Conservation (phyloP, 1,140 invertebrate species). For the Brachionus koreanus region DNA sequence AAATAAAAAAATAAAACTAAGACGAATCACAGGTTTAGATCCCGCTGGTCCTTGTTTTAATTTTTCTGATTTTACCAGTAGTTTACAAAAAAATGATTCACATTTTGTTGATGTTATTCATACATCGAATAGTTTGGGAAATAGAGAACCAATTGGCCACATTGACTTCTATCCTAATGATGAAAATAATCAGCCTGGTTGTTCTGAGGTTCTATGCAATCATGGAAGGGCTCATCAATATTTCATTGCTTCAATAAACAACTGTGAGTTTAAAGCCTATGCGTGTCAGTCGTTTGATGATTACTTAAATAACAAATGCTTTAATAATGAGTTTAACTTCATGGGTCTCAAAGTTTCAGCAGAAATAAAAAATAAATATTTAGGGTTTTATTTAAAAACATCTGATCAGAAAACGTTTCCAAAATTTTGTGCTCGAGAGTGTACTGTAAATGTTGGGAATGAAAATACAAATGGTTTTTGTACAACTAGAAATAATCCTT, state of each 20-base stretch:
- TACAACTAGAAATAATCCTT: too few species aligned
- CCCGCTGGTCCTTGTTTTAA: slow-evolving; percentile 20
- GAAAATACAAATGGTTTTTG: too few species aligned
- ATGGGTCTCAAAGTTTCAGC: background rate
- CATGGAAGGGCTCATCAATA: background rate
- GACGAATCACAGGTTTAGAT: background rate
- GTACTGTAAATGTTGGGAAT: too few species aligned
- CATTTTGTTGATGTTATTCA: background rate
- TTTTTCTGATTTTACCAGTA: background rate
- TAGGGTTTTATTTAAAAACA: too few species aligned
- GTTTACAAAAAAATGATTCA: background rate
- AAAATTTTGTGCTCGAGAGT: too few species aligned
- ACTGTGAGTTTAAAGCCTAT: background rate
- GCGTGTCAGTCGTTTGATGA: background rate
- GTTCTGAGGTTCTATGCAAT: background rate
- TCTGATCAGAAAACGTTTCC: too few species aligned
- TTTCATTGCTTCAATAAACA: background rate
- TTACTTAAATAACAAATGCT: background rate
- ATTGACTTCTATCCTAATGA: slow-evolving; percentile 49
- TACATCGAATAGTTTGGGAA: background rate
- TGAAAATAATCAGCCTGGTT: slow-evolving; percentile 61
- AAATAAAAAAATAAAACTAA: background rate
- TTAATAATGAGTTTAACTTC: background rate
- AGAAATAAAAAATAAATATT: background rate
- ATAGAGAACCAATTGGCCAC: slow-evolving; percentile 62